Percentiles rank a stretch among this genome's conserved stretches.
phyloP scores from a whole-genome alignment of 2,113 vertebrate species.

The Tretioscincus oriximinensis region DNA sequence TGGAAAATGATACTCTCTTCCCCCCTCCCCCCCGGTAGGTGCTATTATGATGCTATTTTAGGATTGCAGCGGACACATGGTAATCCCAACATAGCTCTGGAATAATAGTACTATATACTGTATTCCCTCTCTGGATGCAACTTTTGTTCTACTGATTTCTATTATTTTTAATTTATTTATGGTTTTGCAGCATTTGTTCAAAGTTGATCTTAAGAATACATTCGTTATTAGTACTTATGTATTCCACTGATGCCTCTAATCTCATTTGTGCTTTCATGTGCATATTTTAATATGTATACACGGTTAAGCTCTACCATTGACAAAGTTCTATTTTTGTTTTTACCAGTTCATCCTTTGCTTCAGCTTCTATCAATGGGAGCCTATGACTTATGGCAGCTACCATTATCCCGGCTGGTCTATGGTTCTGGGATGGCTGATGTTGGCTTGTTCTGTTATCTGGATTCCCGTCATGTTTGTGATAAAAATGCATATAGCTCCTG shows the following conservation, averaged over 20 bases:
- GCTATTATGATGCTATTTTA: too few relatives aligned
- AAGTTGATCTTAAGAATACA: neutral
- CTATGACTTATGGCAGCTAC: slow-evolving; percentile 94
- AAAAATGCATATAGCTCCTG: slow-evolving; percentile 96
- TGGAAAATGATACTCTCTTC: too few relatives aligned
- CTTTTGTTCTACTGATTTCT: slow-evolving; percentile 36
- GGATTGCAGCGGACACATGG: too few relatives aligned
- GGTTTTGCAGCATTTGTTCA: slow-evolving; percentile 11
- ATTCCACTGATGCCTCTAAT: neutral
- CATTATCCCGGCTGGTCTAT: slow-evolving; percentile 97
- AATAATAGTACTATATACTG: too few relatives aligned
- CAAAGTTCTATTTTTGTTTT: slow-evolving; percentile 17
- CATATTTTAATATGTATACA: accelerated
- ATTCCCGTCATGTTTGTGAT: slow-evolving; percentile 97
- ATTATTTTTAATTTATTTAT: slow-evolving; percentile 40
- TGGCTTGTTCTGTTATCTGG: slow-evolving; percentile 96
- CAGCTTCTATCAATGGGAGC: slow-evolving; percentile 97
- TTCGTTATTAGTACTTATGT: neutral
- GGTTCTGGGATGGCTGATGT: slow-evolving; percentile 96
- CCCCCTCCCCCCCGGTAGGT: too few relatives aligned
- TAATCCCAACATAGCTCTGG: too few relatives aligned
- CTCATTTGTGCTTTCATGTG: neutral
- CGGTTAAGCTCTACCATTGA: neutral
- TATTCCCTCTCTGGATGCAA: too few relatives aligned
- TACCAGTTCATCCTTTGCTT: slow-evolving; percentile 91